Conservation (phyloP, 2,797 vertebrate species). For the Lagodon rhomboides region DNA sequence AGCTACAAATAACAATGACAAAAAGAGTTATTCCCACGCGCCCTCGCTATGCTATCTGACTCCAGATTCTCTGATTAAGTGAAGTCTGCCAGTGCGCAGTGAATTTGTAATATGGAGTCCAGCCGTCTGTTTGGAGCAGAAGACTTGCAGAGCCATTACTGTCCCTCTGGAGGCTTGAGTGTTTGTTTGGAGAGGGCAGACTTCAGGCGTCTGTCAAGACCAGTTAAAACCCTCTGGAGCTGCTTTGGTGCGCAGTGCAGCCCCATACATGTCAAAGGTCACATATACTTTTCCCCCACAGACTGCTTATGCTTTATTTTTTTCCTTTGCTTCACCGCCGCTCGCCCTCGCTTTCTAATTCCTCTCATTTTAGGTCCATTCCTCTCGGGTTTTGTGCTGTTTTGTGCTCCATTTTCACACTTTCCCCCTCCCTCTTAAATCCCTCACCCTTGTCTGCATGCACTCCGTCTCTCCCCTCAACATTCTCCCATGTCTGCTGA, state of each 20-base stretch:
- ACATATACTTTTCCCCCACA: neutral
- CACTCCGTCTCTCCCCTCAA: constrained; percentile 46
- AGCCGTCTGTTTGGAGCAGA: constrained; percentile 27
- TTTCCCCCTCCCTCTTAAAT: constrained; percentile 34
- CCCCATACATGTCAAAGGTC: constrained; percentile 26
- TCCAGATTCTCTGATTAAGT: constrained; percentile 40
- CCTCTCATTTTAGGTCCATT: constrained; percentile 1
- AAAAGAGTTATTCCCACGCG: constrained; percentile 22
- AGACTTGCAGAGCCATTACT: neutral
- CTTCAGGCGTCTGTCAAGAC: constrained; percentile 14
- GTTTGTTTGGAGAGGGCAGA: constrained; percentile 45
- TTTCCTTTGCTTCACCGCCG: constrained; percentile 1
- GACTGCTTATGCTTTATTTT: neutral
- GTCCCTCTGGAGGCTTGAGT: constrained; percentile 27
- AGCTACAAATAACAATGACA: constrained; percentile 15
- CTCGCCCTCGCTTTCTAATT: constrained; percentile 6
- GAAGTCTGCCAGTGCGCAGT: constrained; percentile 8
- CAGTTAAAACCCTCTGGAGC: constrained; percentile 20
- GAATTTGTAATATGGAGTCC: constrained; percentile 18
- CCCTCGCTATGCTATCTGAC: constrained; percentile 15
- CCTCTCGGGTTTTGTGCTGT: constrained; percentile 5
- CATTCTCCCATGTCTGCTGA: constrained; percentile 59
- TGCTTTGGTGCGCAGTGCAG: constrained; percentile 12
- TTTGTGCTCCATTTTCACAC: constrained; percentile 25
- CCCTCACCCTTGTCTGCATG: constrained; percentile 38